These are phyloP conservation scores for Xyrichtys novacula DNA, from an alignment of 2,797 vertebrate genomes.

Conservation along the genomic window DNA sequence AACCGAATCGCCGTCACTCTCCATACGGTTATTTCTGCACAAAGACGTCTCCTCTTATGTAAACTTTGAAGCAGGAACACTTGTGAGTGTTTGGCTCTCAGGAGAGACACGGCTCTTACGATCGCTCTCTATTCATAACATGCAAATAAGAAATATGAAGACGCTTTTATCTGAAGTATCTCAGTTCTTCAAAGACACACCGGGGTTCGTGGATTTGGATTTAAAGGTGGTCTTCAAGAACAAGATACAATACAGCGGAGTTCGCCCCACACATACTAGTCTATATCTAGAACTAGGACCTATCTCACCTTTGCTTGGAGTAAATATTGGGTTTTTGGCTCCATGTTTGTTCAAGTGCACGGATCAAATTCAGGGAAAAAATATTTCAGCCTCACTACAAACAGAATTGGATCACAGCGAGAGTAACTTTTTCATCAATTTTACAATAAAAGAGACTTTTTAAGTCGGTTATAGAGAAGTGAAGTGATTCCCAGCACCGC, in stretches of 20 bases:
- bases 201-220: no score
- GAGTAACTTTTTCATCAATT: conserved; percentile 2
- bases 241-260: not conserved
- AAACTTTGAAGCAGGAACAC: conserved; percentile 40
- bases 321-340: not conserved
- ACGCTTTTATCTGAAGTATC: conserved; percentile 34
- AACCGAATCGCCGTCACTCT: not conserved
- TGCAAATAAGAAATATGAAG: conserved; percentile 45
- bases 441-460: not conserved
- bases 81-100: conserved; percentile 20
- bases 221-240: not conserved
- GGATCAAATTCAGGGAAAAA: not conserved
- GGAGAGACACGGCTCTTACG: conserved; percentile 35
- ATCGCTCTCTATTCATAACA: conserved; percentile 49
- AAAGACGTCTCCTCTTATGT: conserved; percentile 22
- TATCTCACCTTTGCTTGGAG: not conserved
- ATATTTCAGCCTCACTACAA: not conserved
- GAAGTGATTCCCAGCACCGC: not conserved
- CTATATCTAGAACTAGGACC: no score
- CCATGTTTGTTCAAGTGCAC: not conserved
- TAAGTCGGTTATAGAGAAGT: not conserved
- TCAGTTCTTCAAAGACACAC: conserved; percentile 13
- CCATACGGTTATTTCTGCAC: no score
- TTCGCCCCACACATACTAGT: not conserved
- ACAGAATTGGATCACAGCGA: not conserved